Evolutionary conservation across 2,113 vertebrate genomes (phyloP).

Genomic region (Neopipo cinnamomea): DNA sequence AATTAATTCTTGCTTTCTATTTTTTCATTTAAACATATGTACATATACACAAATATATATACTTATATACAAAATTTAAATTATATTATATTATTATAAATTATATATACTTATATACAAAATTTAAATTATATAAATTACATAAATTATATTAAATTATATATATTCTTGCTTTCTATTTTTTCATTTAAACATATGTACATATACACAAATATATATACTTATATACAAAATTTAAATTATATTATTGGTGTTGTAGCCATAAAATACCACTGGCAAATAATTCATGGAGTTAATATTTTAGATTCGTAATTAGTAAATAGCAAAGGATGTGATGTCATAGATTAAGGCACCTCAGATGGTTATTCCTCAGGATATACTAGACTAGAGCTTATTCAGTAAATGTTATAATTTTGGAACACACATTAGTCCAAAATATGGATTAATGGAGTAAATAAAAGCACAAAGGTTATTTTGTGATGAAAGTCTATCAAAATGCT

Average conservation of each 20-base stretch:
- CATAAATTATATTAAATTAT: too few species aligned
- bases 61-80: neutral
- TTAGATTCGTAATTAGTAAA: neutral
- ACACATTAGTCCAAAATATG: neutral
- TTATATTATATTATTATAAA: too few species aligned
- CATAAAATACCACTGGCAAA: neutral
- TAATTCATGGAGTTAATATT: neutral
- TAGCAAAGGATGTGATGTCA: neutral
- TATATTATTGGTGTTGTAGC: neutral
- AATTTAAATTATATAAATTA: neutral
- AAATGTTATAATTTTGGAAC: neutral
- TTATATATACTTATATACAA: neutral
- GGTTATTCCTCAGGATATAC: neutral
- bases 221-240: neutral
- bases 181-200: neutral
- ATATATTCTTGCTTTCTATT: neutral
- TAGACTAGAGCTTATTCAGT: neutral
- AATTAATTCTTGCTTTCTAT: neutral
- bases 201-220: neutral
- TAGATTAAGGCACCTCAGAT: neutral
- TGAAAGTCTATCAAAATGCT: neutral
- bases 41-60: neutral
- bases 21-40: neutral
- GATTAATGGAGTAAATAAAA: neutral
- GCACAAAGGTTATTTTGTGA: neutral